These are phyloP conservation scores for Eristalinus aeneus DNA, from an alignment of 2,888 invertebrate species.

Conservation along the genomic window DNA sequence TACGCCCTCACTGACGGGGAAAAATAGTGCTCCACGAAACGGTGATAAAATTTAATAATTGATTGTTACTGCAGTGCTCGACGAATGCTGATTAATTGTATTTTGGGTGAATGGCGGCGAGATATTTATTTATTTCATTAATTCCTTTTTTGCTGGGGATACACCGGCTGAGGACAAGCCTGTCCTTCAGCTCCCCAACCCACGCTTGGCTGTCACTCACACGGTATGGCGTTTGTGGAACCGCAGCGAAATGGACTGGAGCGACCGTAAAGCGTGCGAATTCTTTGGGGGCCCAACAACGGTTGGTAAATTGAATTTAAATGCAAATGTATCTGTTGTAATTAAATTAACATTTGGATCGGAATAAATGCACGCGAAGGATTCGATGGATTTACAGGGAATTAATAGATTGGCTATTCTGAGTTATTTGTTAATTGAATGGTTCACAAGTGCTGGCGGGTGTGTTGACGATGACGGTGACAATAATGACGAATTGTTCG, in stretches of 20 bases:
- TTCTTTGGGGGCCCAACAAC: conserved; percentile 12
- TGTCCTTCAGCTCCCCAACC: not conserved
- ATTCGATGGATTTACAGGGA: conserved; percentile 23
- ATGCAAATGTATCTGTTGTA: conserved; percentile 56
- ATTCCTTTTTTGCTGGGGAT: conserved; percentile 23
- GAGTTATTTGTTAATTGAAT: conserved; percentile 56
- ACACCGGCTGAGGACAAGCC: not conserved
- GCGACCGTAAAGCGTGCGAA: conserved; percentile 52
- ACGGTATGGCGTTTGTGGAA: conserved; percentile 28
- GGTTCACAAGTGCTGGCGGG: conserved; percentile 9
- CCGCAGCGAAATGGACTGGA: conserved; percentile 48
- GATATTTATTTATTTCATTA: conserved; percentile 67
- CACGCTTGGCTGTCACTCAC: not conserved
- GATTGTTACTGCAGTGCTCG: conserved; percentile 63
- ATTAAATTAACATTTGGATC: conserved; percentile 60
- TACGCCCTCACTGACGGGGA: conserved; percentile 3
- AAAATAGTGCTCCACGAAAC: conserved; percentile 21
- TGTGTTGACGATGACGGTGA: conserved; percentile 2
- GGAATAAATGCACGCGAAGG: conserved; percentile 25
- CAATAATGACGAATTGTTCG: not conserved
- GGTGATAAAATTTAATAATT: conserved; percentile 66
- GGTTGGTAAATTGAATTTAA: conserved; percentile 52
- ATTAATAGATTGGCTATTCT: conserved; percentile 35
- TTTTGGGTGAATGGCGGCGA: conserved; percentile 57
- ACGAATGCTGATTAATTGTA: conserved; percentile 66